A percentile compares a stretch with the other conserved stretches of the same genome.
Conservation (phyloP, 1,140 invertebrate genomes). For the Brachionus koreanus region DNA sequence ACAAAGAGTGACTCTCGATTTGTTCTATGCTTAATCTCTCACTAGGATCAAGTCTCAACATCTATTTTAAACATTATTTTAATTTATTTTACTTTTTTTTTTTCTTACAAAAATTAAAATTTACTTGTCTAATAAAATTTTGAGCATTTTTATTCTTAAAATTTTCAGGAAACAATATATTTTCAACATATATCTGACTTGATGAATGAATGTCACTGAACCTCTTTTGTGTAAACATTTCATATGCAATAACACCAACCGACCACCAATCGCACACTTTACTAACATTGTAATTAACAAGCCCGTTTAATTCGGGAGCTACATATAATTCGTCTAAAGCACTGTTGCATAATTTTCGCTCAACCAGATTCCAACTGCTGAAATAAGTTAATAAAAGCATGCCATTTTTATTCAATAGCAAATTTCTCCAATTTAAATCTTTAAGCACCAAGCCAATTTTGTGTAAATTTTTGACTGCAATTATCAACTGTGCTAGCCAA, state of each 20-base stretch:
- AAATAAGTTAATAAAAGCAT: not conserved
- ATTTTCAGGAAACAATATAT: not conserved
- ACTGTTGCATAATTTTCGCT: not conserved
- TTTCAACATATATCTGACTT: not conserved
- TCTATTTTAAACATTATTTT: not conserved
- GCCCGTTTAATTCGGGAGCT: not conserved
- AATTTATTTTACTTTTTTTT: not conserved
- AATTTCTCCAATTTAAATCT: conserved; percentile 1
- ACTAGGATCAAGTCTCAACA: conserved; percentile 5
- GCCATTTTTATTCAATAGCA: not conserved
- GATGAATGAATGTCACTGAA: not conserved
- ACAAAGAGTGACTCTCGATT: not conserved
- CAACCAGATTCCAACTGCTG: conserved; percentile 33
- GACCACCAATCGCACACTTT: conserved; percentile 25
- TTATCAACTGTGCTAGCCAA: conserved; percentile 32
- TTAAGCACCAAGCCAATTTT: not conserved
- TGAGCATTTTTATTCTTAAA: not conserved
- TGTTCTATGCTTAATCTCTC: conserved; percentile 15
- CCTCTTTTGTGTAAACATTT: conserved; percentile 18
- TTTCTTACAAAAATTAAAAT: not conserved
- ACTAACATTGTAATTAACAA: not conserved
- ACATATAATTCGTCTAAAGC: not conserved
- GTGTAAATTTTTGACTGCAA: conserved; percentile 14
- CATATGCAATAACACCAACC: conserved; percentile 32
- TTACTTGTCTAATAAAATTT: conserved; percentile 25